Percentiles rank a stretch among this genome's conserved stretches.
Evolutionary conservation across 2,888 invertebrate genomes (phyloP).

Genomic region (Synergus itoensis): DNA sequence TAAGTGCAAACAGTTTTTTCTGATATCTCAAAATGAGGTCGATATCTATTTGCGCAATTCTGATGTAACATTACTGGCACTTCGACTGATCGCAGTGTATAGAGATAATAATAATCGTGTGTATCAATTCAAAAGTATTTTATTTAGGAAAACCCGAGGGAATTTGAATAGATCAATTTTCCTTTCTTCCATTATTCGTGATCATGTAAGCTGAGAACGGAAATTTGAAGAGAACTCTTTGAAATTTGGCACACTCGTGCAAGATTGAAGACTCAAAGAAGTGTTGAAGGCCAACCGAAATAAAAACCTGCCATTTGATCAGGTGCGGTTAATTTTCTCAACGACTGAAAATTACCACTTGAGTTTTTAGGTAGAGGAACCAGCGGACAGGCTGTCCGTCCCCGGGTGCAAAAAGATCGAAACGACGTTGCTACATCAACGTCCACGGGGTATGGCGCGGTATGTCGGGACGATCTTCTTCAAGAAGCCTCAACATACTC

Average conservation of each 20-base stretch:
- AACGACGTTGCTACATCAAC: constrained; percentile 1
- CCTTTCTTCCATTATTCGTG: too few relatives aligned
- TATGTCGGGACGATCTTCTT: constrained; percentile 50
- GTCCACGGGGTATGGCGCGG: not conserved
- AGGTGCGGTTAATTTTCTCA: constrained; percentile 3
- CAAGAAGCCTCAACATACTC: constrained; percentile 46
- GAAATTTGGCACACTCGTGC: not conserved
- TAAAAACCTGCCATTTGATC: constrained; percentile 1
- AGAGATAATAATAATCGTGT: too few relatives aligned
- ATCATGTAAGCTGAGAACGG: not conserved
- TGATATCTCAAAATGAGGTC: too few relatives aligned
- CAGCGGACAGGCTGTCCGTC: not conserved
- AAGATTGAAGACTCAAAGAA: not conserved
- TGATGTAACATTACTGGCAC: too few relatives aligned
- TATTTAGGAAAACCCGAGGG: too few relatives aligned
- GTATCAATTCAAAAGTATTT: too few relatives aligned
- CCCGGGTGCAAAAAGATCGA: not conserved
- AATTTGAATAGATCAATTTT: too few relatives aligned
- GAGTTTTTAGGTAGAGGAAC: constrained; percentile 2
- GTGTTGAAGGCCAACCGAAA: constrained; percentile 1
- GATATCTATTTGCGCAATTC: too few relatives aligned
- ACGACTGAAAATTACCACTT: constrained; percentile 10
- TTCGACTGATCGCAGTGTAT: too few relatives aligned
- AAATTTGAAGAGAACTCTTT: not conserved
- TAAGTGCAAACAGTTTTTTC: too few relatives aligned